phyloP scores from a whole-genome alignment of 2,888 invertebrate species.

The Geotrupes spiniger region DNA sequence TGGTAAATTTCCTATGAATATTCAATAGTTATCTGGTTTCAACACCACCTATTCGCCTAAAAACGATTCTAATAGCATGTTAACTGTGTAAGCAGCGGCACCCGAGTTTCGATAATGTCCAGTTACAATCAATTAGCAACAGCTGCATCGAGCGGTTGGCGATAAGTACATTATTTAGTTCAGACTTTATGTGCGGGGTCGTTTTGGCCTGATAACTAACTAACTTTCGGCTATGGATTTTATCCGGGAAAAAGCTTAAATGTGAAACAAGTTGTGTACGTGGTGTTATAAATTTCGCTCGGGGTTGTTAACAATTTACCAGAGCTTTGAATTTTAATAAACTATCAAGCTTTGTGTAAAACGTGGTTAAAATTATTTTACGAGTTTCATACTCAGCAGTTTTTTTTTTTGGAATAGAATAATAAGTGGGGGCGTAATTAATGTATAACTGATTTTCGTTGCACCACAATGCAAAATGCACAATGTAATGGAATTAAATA shows the following conservation, averaged over 20 bases:
- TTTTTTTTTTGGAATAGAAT: too few species aligned
- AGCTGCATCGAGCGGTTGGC: conserved; percentile 28
- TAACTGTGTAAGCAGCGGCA: conserved; percentile 30
- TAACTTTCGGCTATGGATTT: not conserved
- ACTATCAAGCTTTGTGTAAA: not conserved
- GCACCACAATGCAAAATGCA: too few species aligned
- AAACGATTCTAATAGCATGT: conserved; percentile 32
- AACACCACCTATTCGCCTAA: conserved; percentile 28
- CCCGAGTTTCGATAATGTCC: conserved; percentile 29
- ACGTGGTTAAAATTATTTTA: not conserved
- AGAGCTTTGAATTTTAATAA: too few species aligned
- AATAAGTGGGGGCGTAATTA: too few species aligned
- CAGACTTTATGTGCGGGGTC: not conserved
- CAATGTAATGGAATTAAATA: too few species aligned
- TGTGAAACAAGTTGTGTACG: too few species aligned
- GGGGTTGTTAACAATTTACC: too few species aligned
- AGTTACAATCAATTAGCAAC: conserved; percentile 33
- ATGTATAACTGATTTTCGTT: too few species aligned
- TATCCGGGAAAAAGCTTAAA: too few species aligned
- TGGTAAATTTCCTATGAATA: conserved; percentile 38
- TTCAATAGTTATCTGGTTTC: conserved; percentile 36
- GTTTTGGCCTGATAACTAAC: conserved; percentile 2
- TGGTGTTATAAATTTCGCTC: too few species aligned
- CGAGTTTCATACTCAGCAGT: not conserved
- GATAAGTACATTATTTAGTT: conserved; percentile 23